Conservation (phyloP, 2,113 vertebrate species). For the Oncorhynchus clarkii region DNA sequence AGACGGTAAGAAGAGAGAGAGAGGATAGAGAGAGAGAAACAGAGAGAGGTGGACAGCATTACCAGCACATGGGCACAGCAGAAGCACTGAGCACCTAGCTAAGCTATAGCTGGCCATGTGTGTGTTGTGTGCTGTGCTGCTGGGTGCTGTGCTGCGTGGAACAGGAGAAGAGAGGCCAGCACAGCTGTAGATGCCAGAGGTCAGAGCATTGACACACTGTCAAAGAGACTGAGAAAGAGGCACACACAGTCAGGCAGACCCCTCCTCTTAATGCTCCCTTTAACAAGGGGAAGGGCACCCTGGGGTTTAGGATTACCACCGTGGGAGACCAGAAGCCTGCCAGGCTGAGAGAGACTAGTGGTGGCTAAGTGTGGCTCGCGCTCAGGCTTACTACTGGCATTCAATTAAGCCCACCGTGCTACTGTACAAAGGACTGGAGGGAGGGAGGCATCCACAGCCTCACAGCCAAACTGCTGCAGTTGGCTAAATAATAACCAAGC, state of each 20-base stretch:
- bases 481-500: no score
- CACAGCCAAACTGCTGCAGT: slow-evolving; percentile 20
- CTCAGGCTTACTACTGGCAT: slow-evolving; percentile 52
- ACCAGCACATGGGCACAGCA: no score
- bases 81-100: no score
- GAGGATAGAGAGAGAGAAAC: not conserved
- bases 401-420: slow-evolving; percentile 22
- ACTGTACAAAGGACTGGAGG: slow-evolving; percentile 21
- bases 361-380: slow-evolving; percentile 46
- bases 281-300: slow-evolving; percentile 30
- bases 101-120: not conserved
- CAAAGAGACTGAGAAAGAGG: not conserved
- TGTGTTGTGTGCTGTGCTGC: not conserved
- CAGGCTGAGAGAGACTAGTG: slow-evolving; percentile 37
- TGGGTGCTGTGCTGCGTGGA: not conserved
- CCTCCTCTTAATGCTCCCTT: not conserved
- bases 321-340: slow-evolving; percentile 25
- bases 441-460: slow-evolving; percentile 29
- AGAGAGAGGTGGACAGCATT: not conserved
- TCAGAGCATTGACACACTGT: not conserved
- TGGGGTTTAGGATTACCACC: slow-evolving; percentile 50
- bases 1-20: not conserved
- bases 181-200: slow-evolving; percentile 28
- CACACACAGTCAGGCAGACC: no score
- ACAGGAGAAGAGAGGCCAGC: slow-evolving; percentile 7